Evolutionary conservation across 2,797 vertebrate genomes (phyloP).

Genomic region (Danio choprae): DNA sequence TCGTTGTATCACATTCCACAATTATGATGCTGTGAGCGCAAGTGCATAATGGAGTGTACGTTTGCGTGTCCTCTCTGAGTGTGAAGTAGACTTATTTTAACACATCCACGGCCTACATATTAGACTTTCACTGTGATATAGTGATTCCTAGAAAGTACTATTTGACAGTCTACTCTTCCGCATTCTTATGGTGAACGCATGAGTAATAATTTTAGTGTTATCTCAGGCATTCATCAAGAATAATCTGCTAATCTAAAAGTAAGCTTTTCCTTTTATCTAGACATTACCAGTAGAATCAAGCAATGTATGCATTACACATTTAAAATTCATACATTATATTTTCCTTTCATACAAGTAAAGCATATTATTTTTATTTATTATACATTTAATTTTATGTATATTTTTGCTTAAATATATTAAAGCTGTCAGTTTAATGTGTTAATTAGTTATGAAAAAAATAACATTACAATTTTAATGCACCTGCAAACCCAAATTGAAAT

Average conservation of each 20-base stretch:
- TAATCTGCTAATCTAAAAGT: background rate
- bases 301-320: slow-evolving; percentile 2
- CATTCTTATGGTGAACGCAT: background rate
- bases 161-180: background rate
- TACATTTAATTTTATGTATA: too few relatives aligned
- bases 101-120: background rate
- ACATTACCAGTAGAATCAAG: background rate
- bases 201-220: background rate
- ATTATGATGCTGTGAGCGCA: background rate
- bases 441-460: too few relatives aligned
- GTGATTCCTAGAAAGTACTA: background rate
- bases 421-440: too few relatives aligned
- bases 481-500: too few relatives aligned
- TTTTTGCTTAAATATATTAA: too few relatives aligned
- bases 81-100: background rate
- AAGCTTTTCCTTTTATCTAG: background rate
- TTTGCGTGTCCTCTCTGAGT: background rate
- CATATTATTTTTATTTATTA: too few relatives aligned
- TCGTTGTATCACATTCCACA: slow-evolving; percentile 40
- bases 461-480: too few relatives aligned
- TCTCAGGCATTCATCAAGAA: background rate
- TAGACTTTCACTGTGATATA: background rate
- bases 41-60: background rate
- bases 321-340: background rate
- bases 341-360: background rate